These are phyloP conservation scores for Congeria kusceri DNA, from an alignment of 2,888 invertebrate species.

Conservation along the genomic window DNA sequence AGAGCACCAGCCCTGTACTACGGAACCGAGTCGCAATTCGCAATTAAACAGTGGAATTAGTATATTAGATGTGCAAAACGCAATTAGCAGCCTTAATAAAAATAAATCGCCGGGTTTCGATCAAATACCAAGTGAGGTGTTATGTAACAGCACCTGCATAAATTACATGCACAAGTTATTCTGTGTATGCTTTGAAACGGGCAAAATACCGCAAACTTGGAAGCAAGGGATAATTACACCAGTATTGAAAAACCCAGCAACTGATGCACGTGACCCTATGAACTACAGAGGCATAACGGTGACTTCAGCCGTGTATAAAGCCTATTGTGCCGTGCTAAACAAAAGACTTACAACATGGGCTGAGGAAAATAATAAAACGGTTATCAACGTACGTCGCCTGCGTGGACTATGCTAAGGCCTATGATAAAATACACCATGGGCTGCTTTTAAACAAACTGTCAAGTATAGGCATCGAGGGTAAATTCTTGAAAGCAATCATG, in stretches of 20 bases:
- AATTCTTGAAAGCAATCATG: too few species aligned
- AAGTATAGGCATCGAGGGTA: too few species aligned
- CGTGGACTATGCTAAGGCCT: too few species aligned
- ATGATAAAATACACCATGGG: too few species aligned
- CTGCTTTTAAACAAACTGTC: too few species aligned
- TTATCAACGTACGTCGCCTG: too few species aligned
- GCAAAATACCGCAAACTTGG: conserved; percentile 17
- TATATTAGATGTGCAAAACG: conserved; percentile 10
- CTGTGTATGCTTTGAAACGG: conserved; percentile 26
- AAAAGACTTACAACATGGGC: not conserved
- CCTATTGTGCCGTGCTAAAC: conserved; percentile 16
- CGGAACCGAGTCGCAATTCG: too few species aligned
- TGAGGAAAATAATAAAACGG: not conserved
- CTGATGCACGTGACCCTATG: conserved; percentile 8
- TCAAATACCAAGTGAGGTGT: conserved; percentile 10
- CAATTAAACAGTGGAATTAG: conserved; percentile 3
- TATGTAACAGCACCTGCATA: conserved; percentile 3
- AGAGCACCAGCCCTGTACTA: too few species aligned
- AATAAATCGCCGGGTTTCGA: conserved; percentile 5
- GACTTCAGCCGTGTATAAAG: conserved; percentile 19
- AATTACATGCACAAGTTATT: conserved; percentile 17
- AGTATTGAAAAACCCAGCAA: not conserved
- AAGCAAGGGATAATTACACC: conserved; percentile 19
- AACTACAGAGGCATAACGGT: conserved; percentile 19
- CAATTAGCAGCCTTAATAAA: conserved; percentile 2